Base-by-base conservation (phyloP, 2,113 vertebrate species). In the Cochlearius cochlearius region DNA sequence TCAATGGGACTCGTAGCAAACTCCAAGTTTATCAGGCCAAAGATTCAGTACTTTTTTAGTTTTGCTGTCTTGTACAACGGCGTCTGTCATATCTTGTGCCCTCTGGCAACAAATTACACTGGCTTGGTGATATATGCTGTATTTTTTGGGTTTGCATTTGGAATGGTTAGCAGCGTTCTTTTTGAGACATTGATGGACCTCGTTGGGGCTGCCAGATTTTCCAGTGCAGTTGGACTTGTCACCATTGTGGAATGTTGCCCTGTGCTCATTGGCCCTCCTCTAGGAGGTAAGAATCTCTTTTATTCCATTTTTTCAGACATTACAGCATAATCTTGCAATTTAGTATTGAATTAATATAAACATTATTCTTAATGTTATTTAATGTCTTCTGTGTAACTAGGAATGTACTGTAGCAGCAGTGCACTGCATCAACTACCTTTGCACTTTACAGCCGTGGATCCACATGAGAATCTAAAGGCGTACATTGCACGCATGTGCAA, bases 131-230 rank as follows among this genome's bases (percentile, higher is more conserved):
- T 99, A 20, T 99, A 99, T 22, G 95, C 99, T 15, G 25, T 99
- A 27, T 99, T 99, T 98, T 99, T 99, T 71, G 99, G 99, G 52
- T 99, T 99, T 94, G 99, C 99, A 7, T 99, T 99, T 90, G 99
- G 99, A 62, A 99, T 99, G 98, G 99, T 99, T 87, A 99, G 99
- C 96, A 98, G 99, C 0, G 98, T 99, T 75, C 98, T 99, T 86
- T 99, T 99, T 96, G 99, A 99, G 96, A 99, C 99, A 0, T 97
- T 99, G 85, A 99, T 99, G 99, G 99, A 99, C 96, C 98, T 99
- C 1, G 99, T 99, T 59, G 99, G 99, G 34, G 77, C 99, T 63
- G 87, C 98, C 59, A 98, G 99, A 97, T 99, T 99, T 96, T 99
- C 99, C 96, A 99, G 99, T 47, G 99, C 99, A 0, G 99, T 99